These are phyloP conservation scores for Apodemia hepburni DNA, from an alignment of 2,888 invertebrate species.

Conservation along the genomic window DNA sequence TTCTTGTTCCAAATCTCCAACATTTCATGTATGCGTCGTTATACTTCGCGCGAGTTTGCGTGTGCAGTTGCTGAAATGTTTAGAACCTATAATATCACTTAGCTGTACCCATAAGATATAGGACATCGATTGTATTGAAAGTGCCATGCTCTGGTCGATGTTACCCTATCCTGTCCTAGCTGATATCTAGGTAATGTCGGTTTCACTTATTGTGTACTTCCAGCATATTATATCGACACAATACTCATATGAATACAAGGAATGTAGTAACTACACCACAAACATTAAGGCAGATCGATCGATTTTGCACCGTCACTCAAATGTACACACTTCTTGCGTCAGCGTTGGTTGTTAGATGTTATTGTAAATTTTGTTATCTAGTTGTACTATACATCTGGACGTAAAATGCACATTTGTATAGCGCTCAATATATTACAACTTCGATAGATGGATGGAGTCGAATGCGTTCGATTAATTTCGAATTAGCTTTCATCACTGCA, in stretches of 20 bases:
- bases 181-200: slow-evolving; percentile 26
- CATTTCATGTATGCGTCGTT: slow-evolving; percentile 74
- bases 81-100: slow-evolving; percentile 54
- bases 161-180: slow-evolving; percentile 57
- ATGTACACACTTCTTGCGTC: slow-evolving; percentile 50
- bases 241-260: slow-evolving; percentile 45
- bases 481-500: not conserved
- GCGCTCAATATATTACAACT: slow-evolving; percentile 67
- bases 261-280: not conserved
- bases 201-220: slow-evolving; percentile 27
- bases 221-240: slow-evolving; percentile 40
- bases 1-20: slow-evolving; percentile 82
- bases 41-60: slow-evolving; percentile 73
- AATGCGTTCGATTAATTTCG: slow-evolving; percentile 12
- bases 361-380: slow-evolving; percentile 32
- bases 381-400: slow-evolving; percentile 17
- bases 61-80: slow-evolving; percentile 68
- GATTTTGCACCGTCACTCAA: slow-evolving; percentile 84
- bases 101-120: slow-evolving; percentile 53
- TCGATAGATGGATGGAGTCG: slow-evolving; percentile 48
- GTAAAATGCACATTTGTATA: slow-evolving; percentile 34
- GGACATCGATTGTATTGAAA: slow-evolving; percentile 67
- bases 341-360: slow-evolving; percentile 41
- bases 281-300: slow-evolving; percentile 69
- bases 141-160: slow-evolving; percentile 79